phyloP scores from a whole-genome alignment of 2,113 vertebrate species.

The Hypomesus transpacificus region DNA sequence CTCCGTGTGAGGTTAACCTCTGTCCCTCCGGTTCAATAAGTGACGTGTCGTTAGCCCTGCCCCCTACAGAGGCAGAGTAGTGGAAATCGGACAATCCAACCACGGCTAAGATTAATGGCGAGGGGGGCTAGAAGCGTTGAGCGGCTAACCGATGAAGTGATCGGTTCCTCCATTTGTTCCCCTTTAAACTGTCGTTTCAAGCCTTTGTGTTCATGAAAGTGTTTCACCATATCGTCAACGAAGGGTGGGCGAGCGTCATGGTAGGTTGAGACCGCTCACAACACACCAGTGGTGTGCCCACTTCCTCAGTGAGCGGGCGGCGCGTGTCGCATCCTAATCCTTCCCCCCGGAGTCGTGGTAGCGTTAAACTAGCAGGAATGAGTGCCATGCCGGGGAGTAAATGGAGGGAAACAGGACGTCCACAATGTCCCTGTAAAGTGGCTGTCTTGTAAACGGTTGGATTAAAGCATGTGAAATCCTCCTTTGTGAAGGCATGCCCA shows the following conservation, averaged over 20 bases:
- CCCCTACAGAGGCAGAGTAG: not conserved
- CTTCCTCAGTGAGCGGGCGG: slow-evolving; percentile 52
- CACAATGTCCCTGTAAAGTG: slow-evolving; percentile 67
- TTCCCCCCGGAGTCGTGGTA: slow-evolving; percentile 63
- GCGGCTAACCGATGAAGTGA: not conserved
- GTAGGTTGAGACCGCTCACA: too few relatives aligned
- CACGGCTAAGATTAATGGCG: not conserved
- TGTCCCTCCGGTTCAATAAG: slow-evolving; percentile 56
- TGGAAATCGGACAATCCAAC: not conserved
- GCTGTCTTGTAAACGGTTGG: slow-evolving; percentile 66
- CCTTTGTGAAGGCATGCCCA: slow-evolving; percentile 56
- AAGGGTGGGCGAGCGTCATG: too few relatives aligned
- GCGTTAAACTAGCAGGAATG: slow-evolving; percentile 70
- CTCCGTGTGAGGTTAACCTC: slow-evolving; percentile 57
- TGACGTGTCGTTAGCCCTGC: slow-evolving; percentile 56
- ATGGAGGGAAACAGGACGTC: slow-evolving; percentile 66
- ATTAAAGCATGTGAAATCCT: slow-evolving; percentile 64
- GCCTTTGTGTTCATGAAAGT: not conserved
- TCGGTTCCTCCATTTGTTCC: not conserved
- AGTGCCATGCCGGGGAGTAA: slow-evolving; percentile 64
- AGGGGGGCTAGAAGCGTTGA: not conserved
- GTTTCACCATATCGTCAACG: not conserved
- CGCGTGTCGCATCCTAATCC: slow-evolving; percentile 60
- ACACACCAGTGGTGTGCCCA: slow-evolving; percentile 9
- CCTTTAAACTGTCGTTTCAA: not conserved